Percentiles rank a stretch among this genome's conserved stretches.
Conservation (phyloP, 2,113 vertebrate genomes). For the Zosterops lateralis region DNA sequence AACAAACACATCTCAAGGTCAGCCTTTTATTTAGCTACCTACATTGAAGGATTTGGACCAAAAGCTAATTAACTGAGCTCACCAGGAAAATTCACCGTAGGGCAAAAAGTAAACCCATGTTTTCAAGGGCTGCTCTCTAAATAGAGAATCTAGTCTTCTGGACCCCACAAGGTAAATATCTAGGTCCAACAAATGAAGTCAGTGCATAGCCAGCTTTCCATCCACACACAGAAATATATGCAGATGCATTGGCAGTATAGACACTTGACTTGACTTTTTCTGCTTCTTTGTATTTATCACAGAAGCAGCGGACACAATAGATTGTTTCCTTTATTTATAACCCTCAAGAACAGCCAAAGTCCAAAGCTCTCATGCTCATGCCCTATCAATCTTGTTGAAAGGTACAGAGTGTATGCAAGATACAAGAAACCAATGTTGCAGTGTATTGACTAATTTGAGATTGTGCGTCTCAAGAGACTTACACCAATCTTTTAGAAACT, state of each 20-base stretch:
- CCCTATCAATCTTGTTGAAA: conserved; percentile 36
- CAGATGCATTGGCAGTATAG: background rate
- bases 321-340: conserved; percentile 20
- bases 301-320: background rate
- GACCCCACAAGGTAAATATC: background rate
- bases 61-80: background rate
- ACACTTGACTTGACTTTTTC: background rate
- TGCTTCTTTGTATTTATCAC: background rate
- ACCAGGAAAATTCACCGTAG: background rate
- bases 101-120: background rate
- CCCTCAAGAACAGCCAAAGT: background rate
- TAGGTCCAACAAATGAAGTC: background rate
- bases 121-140: background rate
- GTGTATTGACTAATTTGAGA: conserved; percentile 27
- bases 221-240: background rate
- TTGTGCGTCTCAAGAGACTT: background rate
- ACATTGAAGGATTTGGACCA: background rate
- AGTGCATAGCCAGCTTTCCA: background rate
- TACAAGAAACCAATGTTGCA: conserved; percentile 24
- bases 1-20: background rate
- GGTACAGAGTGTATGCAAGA: background rate
- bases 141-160: background rate
- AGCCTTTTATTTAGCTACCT: background rate
- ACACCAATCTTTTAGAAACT: background rate
- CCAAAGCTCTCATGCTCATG: background rate